Percentiles rank a stretch among this genome's conserved stretches.
Evolutionary conservation across 2,888 invertebrate species (phyloP).

Genomic region (Phrixothrix hirtus): DNA sequence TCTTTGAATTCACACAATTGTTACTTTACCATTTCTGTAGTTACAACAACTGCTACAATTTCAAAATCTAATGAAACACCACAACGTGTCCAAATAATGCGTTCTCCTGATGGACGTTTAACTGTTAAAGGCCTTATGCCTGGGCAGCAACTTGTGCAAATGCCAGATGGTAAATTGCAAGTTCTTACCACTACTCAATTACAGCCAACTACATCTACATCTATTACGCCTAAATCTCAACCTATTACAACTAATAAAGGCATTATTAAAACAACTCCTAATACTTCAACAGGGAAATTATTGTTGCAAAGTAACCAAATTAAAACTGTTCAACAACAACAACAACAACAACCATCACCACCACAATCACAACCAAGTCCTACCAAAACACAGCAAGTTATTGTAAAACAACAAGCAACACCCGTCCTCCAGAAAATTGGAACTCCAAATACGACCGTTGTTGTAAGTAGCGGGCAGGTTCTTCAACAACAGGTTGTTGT

Average conservation of each 20-base stretch:
- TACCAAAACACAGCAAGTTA: constrained; percentile 47
- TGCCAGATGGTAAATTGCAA: constrained; percentile 92
- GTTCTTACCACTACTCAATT: constrained; percentile 71
- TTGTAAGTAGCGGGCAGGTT: constrained; percentile 53
- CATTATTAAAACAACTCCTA: constrained; percentile 43
- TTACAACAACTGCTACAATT: constrained; percentile 39
- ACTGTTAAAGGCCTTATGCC: constrained; percentile 89
- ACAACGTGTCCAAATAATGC: constrained; percentile 88
- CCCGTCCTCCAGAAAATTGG: constrained; percentile 55
- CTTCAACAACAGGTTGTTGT: constrained; percentile 49
- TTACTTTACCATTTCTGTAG: neutral
- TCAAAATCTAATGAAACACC: constrained; percentile 50
- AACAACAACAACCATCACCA: too few species aligned
- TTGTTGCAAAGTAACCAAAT: constrained; percentile 41
- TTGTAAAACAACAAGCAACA: constrained; percentile 48
- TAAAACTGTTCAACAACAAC: constrained; percentile 37
- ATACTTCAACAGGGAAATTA: constrained; percentile 46
- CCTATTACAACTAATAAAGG: constrained; percentile 43
- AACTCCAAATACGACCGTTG: constrained; percentile 48
- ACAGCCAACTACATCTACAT: constrained; percentile 54
- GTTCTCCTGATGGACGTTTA: constrained; percentile 87
- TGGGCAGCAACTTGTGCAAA: constrained; percentile 90
- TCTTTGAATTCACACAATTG: neutral
- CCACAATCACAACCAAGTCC: too few species aligned
- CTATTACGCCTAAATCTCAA: constrained; percentile 48